Conservation (phyloP, 2,888 invertebrate species). For the Herminia tarsipennalis region DNA sequence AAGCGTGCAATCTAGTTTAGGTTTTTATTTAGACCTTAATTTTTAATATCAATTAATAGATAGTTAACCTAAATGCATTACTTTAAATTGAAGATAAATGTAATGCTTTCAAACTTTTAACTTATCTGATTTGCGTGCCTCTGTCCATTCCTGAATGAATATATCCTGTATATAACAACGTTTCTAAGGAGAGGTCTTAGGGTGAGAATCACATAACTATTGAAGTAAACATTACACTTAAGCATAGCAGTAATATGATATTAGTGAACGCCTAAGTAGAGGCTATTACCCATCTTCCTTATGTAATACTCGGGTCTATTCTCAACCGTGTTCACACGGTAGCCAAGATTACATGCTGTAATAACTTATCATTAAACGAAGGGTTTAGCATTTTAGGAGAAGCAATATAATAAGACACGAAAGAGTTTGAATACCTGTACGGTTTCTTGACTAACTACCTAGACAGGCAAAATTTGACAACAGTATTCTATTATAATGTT, state of each 20-base stretch:
- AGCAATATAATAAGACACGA: not conserved
- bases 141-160: too few relatives aligned
- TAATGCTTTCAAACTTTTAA: too few relatives aligned
- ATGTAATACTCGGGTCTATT: conserved; percentile 5
- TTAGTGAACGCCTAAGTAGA: not conserved
- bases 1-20: too few relatives aligned
- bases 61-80: too few relatives aligned
- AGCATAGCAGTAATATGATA: not conserved
- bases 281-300: conserved; percentile 2
- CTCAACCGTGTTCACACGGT: conserved; percentile 6
- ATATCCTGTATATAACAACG: too few relatives aligned
- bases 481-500: not conserved
- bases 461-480: not conserved
- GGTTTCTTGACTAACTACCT: not conserved
- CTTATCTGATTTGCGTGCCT: too few relatives aligned
- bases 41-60: too few relatives aligned
- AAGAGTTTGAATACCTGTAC: not conserved
- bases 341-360: conserved; percentile 1
- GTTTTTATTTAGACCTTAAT: too few relatives aligned
- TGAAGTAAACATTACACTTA: not conserved
- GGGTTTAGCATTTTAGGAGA: not conserved
- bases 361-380: conserved; percentile 4
- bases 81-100: too few relatives aligned
- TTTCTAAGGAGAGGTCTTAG: too few relatives aligned
- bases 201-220: conserved; percentile 2